Evolutionary conservation across 2,888 invertebrate genomes (phyloP), one percentile per base, ranked within the genome.

Genomic region (Dryobotodes eremita): DNA sequence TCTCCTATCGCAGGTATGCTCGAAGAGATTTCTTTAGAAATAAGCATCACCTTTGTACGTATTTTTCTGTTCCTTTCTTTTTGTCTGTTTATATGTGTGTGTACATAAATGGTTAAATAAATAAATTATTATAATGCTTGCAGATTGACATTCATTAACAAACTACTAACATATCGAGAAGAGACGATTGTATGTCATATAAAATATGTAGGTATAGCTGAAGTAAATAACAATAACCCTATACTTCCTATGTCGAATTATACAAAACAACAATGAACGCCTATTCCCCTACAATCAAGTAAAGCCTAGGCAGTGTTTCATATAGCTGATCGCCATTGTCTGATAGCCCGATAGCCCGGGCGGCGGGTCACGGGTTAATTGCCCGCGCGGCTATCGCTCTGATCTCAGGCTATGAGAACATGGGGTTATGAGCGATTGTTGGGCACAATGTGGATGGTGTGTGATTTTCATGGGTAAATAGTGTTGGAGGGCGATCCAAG

Each of bases 341-440:
- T 84, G 78, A 80, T 82, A 77, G 74, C 62, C 48, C 62, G 77
- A 75, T 79, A 73, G 50, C 71, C 50, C 48, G 71, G 62, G 36
- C 62, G 64, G 50, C 70, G 79, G 88, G 89, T 86, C 85, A 84
- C 57, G 82, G 89, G 89, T 89, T 89, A 89, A 89, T 89, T 88
- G 87, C 82, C 75, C 79, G 79, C 79, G 36, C 80, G 74, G 72
- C 75, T 77, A 86, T 83, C 80, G 62, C 70, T 70, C 79, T 46
- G 59, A 86, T 85, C 84, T 71, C 70, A 57, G n/a, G 53, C 77
- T 84, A 86, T 84, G 84, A 74, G 86, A 84, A 85, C 74, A 81
- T 46, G 53, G 66, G 53, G 77, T 80, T 85, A 86, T 83, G 83
- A 77, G 61, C 83, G 57, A 85, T 86, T 77, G 82, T 83, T 82